Percentiles rank a stretch among this genome's conserved stretches.
Evolutionary conservation across 1,140 invertebrate genomes (phyloP).

Genomic region (Cotesia glomerata): DNA sequence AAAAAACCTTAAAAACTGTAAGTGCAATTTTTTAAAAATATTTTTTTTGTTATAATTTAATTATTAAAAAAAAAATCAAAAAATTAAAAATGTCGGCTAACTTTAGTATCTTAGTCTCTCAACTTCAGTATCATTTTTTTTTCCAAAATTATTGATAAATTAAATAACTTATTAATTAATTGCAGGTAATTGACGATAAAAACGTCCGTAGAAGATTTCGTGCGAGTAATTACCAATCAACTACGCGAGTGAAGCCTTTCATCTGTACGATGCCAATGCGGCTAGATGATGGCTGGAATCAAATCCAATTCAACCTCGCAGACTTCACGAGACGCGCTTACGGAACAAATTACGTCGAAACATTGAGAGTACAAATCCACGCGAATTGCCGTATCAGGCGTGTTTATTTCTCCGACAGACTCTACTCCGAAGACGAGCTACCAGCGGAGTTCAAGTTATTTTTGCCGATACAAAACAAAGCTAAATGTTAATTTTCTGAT

Average conservation of each 20-base stretch:
- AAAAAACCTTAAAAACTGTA: too few relatives aligned
- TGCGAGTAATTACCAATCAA: conserved; percentile 98
- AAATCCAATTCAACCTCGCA: conserved; percentile 97
- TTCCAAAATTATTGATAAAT: too few relatives aligned
- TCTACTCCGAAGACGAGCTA: conserved; percentile 99
- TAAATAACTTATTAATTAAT: too few relatives aligned
- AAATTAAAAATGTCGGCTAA: too few relatives aligned
- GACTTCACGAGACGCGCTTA: conserved; percentile 98
- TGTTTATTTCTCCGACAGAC: conserved; percentile 97
- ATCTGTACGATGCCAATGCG: conserved; percentile 99
- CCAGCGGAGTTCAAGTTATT: conserved; percentile 99
- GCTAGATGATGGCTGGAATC: conserved; percentile 98
- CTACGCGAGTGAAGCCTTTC: conserved; percentile 96
- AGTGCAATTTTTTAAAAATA: too few relatives aligned
- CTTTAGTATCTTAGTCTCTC: too few relatives aligned
- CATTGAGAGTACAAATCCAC: conserved; percentile 96
- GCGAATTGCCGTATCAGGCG: conserved; percentile 97
- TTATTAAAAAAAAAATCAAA: too few relatives aligned
- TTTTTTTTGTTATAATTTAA: too few relatives aligned
- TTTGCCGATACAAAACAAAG: conserved; percentile 87
- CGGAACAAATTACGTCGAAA: conserved; percentile 99
- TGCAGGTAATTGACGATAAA: conserved; percentile 95
- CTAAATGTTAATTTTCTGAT: conserved; percentile 60
- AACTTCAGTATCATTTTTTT: too few relatives aligned
- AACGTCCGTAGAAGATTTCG: conserved; percentile 94